phyloP scores from a whole-genome alignment of 1,140 invertebrate species.

The Cephus cinctus region DNA sequence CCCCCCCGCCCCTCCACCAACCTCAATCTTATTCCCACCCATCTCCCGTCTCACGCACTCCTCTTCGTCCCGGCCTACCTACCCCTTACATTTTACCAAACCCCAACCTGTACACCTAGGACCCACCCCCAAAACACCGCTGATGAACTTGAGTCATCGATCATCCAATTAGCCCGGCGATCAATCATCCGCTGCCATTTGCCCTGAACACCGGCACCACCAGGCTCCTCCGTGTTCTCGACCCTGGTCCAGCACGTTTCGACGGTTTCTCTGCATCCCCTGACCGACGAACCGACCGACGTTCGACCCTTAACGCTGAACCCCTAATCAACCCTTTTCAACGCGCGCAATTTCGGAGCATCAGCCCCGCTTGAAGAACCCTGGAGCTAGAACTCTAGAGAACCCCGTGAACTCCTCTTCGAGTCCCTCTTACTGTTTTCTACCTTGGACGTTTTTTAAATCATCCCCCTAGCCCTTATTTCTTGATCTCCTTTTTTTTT shows the following conservation, averaged over 20 bases:
- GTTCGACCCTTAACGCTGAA: slow-evolving; percentile 47
- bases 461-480: slow-evolving; percentile 18
- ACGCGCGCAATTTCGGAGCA: slow-evolving; percentile 51
- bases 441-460: slow-evolving; percentile 7
- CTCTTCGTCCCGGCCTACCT: not conserved
- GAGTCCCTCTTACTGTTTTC: too few relatives aligned
- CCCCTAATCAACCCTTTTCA: slow-evolving; percentile 59
- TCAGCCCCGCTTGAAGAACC: too few relatives aligned
- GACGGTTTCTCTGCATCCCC: not conserved
- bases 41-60: not conserved
- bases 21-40: not conserved
- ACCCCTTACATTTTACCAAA: not conserved
- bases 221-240: slow-evolving; percentile 7
- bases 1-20: too few relatives aligned
- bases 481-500: too few relatives aligned
- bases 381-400: too few relatives aligned
- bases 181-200: slow-evolving; percentile 38
- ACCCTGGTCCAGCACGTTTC: not conserved
- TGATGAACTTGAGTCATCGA: slow-evolving; percentile 53
- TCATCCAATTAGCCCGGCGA: slow-evolving; percentile 51
- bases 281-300: slow-evolving; percentile 18
- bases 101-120: not conserved
- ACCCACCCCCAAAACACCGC: slow-evolving; percentile 31
- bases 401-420: too few relatives aligned
- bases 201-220: slow-evolving; percentile 33